Evolutionary conservation across 2,797 vertebrate genomes (phyloP).

Genomic region (Brachyrhaphis roseni): DNA sequence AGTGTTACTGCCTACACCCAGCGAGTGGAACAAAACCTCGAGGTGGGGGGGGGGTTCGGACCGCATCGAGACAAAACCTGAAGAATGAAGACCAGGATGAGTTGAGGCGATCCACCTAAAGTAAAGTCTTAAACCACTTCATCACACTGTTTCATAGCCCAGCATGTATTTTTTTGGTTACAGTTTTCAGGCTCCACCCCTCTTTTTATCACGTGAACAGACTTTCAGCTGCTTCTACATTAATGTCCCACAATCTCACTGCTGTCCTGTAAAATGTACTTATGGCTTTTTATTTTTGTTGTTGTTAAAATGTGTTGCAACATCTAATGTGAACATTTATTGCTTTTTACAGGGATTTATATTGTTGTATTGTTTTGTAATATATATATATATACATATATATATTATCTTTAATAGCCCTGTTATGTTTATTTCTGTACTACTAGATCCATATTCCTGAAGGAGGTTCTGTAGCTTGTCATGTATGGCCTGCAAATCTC

Average conservation of each 20-base stretch:
- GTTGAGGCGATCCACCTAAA: constrained; percentile 36
- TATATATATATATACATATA: constrained; percentile 72
- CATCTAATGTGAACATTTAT: constrained; percentile 85
- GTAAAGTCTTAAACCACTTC: constrained; percentile 39
- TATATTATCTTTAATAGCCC: constrained; percentile 69
- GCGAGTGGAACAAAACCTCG: constrained; percentile 39
- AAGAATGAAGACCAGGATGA: constrained; percentile 56
- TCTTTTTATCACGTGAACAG: constrained; percentile 55
- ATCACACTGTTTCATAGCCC: constrained; percentile 46
- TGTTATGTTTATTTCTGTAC: constrained; percentile 40
- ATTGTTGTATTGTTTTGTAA: constrained; percentile 83
- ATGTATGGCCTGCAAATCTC: constrained; percentile 36
- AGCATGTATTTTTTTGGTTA: constrained; percentile 68
- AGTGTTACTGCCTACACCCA: constrained; percentile 98
- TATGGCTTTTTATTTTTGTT: constrained; percentile 65
- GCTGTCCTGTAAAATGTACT: constrained; percentile 76
- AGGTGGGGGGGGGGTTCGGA: constrained; percentile 36
- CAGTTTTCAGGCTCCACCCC: constrained; percentile 19
- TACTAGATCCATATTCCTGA: constrained; percentile 38
- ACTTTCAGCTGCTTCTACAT: constrained; percentile 71
- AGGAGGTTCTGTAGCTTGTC: constrained; percentile 35
- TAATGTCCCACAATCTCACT: constrained; percentile 73
- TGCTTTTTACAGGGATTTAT: constrained; percentile 85
- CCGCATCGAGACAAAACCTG: constrained; percentile 50
- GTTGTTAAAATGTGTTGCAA: constrained; percentile 78